Base-by-base conservation (phyloP, 2,888 invertebrate genomes). In the Chaetoderma sp. region DNA sequence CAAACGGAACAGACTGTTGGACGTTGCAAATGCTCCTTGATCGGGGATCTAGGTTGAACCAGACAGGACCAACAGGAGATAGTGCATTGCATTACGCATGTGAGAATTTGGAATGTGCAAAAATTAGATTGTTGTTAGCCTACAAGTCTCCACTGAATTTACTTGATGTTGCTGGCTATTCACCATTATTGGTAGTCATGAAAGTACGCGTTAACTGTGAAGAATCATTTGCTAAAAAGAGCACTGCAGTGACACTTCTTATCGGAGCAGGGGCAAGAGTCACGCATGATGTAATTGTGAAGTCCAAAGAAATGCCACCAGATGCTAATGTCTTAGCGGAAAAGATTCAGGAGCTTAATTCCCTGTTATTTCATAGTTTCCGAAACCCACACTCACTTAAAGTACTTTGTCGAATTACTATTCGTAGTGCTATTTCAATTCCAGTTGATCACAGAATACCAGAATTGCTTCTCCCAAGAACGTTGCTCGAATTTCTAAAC, bases 31-130 rank as follows among this genome's bases (percentile, higher is more conserved):
- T 67, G 16, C 63, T 71, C 16, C 49, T 71, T 5, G 16, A 42
- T 8, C 67, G 69, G 65, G 69, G 69, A 2, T 65, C 71, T 0
- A 54, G 69, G 47, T 60, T 69, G 16, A 63, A 63, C 27, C 23
- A 55, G 2, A 39, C 32, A 21, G 61, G 63, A 28, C 18, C 28
- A 25, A 61, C 61, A 21, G 56, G 63, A 0, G 58, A 63, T 23
- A 67, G 67, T 21, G 52, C 67, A 1, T 45, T 71, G n/a, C 71
- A 69, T 30, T 60, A 61, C 33, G 69, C 71, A 10, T 67, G 65
- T 42, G 52, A 63, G 42, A 42, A 52, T 10, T 28, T 30, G 25
- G 33, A 59, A 27, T 8, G 60, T 13, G 57, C 56, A 0, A 69
- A 71, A 32, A 63, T 67, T n/a, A 59, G 59, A 25, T 28, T 65